These are phyloP conservation scores for Rhopalosiphum maidis DNA, from an alignment of 1,140 invertebrate species.

Conservation along the genomic window DNA sequence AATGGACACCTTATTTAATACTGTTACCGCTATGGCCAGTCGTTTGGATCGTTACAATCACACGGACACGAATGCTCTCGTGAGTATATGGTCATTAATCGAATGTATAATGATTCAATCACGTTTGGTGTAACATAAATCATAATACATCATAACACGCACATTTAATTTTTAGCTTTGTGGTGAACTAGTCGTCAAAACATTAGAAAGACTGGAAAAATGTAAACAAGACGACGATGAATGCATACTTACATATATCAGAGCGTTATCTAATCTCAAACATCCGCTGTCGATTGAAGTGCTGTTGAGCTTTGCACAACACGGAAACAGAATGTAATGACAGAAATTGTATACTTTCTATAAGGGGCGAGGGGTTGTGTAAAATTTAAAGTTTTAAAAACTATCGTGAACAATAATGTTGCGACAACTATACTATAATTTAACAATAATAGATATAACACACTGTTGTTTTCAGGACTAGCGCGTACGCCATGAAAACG, in stretches of 20 bases:
- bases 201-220: slow-evolving; percentile 56
- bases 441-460: neutral
- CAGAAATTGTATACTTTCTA: neutral
- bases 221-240: slow-evolving; percentile 63
- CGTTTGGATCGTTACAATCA: slow-evolving; percentile 1
- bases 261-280: slow-evolving; percentile 73
- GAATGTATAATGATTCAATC: neutral
- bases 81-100: neutral
- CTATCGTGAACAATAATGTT: neutral
- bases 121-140: neutral
- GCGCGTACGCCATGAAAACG: slow-evolving; percentile 72
- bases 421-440: neutral
- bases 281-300: slow-evolving; percentile 67
- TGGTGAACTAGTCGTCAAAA: neutral
- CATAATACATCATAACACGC: neutral
- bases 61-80: neutral
- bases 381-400: neutral
- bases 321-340: slow-evolving; percentile 64
- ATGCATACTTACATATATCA: slow-evolving; percentile 70
- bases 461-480: slow-evolving; percentile 61
- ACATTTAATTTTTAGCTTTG: slow-evolving; percentile 34
- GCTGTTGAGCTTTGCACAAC: slow-evolving; percentile 67
- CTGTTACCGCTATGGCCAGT: slow-evolving; percentile 19
- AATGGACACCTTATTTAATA: slow-evolving; percentile 23
- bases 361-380: neutral